Evolutionary conservation across 2,113 vertebrate genomes (phyloP).

Genomic region (Hydrolagus affinis): DNA sequence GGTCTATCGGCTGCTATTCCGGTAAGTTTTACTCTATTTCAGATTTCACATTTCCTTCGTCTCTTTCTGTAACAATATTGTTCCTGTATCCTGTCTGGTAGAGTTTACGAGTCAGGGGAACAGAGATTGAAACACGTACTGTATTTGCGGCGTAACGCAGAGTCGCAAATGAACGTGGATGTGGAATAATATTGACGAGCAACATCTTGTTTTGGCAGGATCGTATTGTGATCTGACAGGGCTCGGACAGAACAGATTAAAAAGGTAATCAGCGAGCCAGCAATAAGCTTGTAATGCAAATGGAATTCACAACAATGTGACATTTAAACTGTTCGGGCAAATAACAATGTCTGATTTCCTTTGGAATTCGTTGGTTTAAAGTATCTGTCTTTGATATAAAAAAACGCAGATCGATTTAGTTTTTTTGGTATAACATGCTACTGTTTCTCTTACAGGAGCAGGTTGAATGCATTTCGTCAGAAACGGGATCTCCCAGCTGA

Average conservation of each 20-base stretch:
- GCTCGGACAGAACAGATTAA: conserved; percentile 56
- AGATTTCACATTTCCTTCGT: too few relatives aligned
- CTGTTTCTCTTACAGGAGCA: conserved; percentile 75
- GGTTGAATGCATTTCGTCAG: conserved; percentile 87
- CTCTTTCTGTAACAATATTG: too few relatives aligned
- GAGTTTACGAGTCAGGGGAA: not conserved
- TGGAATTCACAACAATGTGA: too few relatives aligned
- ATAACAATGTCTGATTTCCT: too few relatives aligned
- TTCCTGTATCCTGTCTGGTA: not conserved
- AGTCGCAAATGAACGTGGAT: too few relatives aligned
- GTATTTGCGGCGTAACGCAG: not conserved
- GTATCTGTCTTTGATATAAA: too few relatives aligned
- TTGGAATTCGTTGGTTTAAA: too few relatives aligned
- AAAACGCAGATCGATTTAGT: conserved; percentile 32
- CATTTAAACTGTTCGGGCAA: too few relatives aligned
- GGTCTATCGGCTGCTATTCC: too few relatives aligned
- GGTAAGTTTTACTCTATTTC: too few relatives aligned
- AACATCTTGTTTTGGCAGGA: conserved; percentile 59
- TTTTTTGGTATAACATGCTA: conserved; percentile 71
- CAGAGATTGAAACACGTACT: not conserved
- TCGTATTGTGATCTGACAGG: conserved; percentile 66
- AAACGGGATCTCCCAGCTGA: conserved; percentile 93
- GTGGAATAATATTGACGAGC: not conserved
- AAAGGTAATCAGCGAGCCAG: conserved; percentile 58
- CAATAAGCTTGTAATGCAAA: too few relatives aligned